Conservation (phyloP, 2,888 invertebrate genomes). For the Lycaena phlaeas region DNA sequence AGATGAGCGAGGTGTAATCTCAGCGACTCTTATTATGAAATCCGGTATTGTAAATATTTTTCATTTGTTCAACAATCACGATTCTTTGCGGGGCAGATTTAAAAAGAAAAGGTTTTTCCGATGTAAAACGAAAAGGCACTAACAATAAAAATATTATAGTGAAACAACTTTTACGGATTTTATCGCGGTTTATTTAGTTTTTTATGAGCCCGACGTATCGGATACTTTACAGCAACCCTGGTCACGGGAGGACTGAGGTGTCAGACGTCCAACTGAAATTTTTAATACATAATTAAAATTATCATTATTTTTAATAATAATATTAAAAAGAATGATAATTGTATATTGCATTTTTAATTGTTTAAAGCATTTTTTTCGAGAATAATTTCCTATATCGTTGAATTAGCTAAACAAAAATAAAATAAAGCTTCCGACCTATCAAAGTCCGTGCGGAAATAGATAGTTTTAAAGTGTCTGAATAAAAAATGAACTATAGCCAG, state of each 20-base stretch:
- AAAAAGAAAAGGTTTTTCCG: background rate
- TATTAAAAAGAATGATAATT: too few species aligned
- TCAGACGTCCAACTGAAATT: too few species aligned
- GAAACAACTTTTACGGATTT: too few species aligned
- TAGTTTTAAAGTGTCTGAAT: conserved; percentile 1
- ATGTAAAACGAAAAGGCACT: too few species aligned
- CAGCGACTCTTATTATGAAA: conserved; percentile 64
- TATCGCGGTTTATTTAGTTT: too few species aligned
- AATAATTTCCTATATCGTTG: background rate
- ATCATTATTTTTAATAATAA: too few species aligned
- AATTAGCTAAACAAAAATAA: background rate
- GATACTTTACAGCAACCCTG: too few species aligned
- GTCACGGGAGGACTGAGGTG: too few species aligned
- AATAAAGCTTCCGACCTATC: background rate
- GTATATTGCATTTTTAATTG: too few species aligned
- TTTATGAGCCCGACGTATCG: too few species aligned
- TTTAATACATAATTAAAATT: too few species aligned
- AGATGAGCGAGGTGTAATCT: conserved; percentile 70
- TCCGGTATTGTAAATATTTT: conserved; percentile 62
- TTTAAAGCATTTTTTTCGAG: background rate
- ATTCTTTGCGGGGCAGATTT: conserved; percentile 17
- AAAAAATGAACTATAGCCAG: conserved; percentile 1
- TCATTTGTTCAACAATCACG: conserved; percentile 58
- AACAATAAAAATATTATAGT: too few species aligned
- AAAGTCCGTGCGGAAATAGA: conserved; percentile 4